Percentiles rank a stretch among this genome's conserved stretches.
Evolutionary conservation across 2,797 vertebrate genomes (phyloP).

Genomic region (Sebastes trivittatus): DNA sequence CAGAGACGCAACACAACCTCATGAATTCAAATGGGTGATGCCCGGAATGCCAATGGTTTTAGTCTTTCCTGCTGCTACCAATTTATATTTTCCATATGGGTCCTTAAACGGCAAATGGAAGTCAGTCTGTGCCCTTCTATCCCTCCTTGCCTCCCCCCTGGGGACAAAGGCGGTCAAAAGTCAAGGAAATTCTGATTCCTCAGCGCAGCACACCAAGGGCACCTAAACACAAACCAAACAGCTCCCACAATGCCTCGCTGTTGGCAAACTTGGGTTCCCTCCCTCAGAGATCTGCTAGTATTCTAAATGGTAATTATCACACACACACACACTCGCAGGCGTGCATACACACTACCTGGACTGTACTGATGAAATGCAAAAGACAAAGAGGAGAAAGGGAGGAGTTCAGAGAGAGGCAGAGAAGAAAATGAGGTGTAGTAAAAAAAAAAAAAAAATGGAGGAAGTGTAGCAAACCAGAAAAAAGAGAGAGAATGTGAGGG

Average conservation of each 20-base stretch:
- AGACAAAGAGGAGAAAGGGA: slow-evolving; percentile 68
- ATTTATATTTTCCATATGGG: slow-evolving; percentile 87
- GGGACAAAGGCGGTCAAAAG: slow-evolving; percentile 84
- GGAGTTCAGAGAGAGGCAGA: slow-evolving; percentile 53
- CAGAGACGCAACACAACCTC: slow-evolving; percentile 74
- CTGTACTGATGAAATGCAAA: slow-evolving; percentile 74
- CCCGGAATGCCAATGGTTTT: slow-evolving; percentile 78
- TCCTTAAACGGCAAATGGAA: slow-evolving; percentile 80
- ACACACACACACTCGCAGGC: slow-evolving; percentile 10
- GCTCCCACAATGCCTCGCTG: slow-evolving; percentile 72
- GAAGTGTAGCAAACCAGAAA: slow-evolving; percentile 45
- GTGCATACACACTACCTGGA: slow-evolving; percentile 54
- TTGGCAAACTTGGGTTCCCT: slow-evolving; percentile 78
- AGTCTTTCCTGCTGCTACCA: slow-evolving; percentile 75
- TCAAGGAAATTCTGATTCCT: slow-evolving; percentile 85
- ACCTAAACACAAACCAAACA: slow-evolving; percentile 81
- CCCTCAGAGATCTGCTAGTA: slow-evolving; percentile 80
- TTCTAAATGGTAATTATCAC: slow-evolving; percentile 87
- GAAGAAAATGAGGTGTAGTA: slow-evolving; percentile 55
- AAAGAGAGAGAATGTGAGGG: slow-evolving; percentile 27
- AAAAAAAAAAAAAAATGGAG: slow-evolving; percentile 1
- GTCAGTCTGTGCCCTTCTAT: slow-evolving; percentile 76
- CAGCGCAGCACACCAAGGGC: slow-evolving; percentile 74
- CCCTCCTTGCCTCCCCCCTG: slow-evolving; percentile 68
- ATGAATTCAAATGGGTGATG: slow-evolving; percentile 75